phyloP scores from a whole-genome alignment of 2,888 invertebrate species.

The Euproctis similis region DNA sequence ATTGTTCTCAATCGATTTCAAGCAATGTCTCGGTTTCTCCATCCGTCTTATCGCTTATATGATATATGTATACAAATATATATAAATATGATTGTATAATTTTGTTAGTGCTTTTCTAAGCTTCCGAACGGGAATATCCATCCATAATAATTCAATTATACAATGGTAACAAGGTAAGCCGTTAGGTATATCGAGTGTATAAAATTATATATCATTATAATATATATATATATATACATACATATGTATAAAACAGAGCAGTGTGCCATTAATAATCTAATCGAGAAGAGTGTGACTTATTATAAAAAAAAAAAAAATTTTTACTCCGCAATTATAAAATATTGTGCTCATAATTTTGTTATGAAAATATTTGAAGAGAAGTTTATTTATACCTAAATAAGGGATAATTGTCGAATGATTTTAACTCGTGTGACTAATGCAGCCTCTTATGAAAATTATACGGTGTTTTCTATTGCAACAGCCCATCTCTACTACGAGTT shows the following conservation, averaged over 20 bases:
- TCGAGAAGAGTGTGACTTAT: constrained; percentile 62
- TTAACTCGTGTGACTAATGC: constrained; percentile 40
- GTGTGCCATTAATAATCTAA: constrained; percentile 71
- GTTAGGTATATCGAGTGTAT: constrained; percentile 62
- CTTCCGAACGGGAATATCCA: constrained; percentile 70
- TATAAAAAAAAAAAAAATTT: constrained; percentile 64
- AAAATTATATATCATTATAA: constrained; percentile 47
- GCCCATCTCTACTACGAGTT: constrained; percentile 21
- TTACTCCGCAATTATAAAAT: constrained; percentile 70
- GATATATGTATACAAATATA: no score
- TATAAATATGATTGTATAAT: constrained; percentile 33
- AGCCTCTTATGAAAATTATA: constrained; percentile 54
- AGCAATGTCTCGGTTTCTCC: constrained; percentile 10
- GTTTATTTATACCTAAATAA: constrained; percentile 69
- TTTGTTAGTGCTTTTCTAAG: constrained; percentile 62
- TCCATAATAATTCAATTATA: constrained; percentile 75
- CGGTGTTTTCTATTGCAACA: constrained; percentile 29
- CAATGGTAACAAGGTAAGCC: constrained; percentile 73
- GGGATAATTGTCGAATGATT: constrained; percentile 53
- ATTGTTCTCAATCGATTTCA: constrained; percentile 19
- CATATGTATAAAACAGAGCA: no score
- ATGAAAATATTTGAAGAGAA: constrained; percentile 70
- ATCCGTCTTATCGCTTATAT: constrained; percentile 25
- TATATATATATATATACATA: no score
- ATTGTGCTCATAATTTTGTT: constrained; percentile 70